Percentiles rank a stretch among this genome's conserved stretches.
Conservation (phyloP, 2,113 vertebrate genomes). For the Aythya baeri region DNA sequence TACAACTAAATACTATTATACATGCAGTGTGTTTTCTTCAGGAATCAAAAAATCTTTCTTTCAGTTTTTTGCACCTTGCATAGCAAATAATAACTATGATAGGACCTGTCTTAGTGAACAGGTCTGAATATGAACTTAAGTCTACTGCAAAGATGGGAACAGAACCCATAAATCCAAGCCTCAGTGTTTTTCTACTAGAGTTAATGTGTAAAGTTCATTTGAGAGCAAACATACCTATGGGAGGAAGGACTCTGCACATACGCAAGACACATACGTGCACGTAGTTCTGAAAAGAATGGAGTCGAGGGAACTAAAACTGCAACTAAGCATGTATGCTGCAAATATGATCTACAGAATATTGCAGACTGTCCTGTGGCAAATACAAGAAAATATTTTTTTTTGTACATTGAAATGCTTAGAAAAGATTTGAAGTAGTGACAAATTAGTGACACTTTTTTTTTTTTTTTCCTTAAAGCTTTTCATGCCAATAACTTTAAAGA, state of each 20-base stretch:
- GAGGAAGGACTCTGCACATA: background rate
- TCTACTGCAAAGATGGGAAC: background rate
- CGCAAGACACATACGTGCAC: background rate
- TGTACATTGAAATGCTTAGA: background rate
- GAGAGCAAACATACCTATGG: rapidly evolving
- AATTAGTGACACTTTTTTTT: background rate
- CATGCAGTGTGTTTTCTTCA: background rate
- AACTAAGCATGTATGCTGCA: rapidly evolving
- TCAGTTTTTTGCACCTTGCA: background rate
- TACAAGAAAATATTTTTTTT: background rate
- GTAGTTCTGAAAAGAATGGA: background rate
- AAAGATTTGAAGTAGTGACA: background rate
- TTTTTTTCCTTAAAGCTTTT: background rate
- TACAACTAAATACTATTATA: background rate
- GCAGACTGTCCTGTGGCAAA: background rate
- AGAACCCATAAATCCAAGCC: rapidly evolving
- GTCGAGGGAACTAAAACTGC: background rate
- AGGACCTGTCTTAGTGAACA: background rate
- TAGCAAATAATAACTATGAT: background rate
- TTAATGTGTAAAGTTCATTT: background rate
- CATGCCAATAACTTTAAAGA: background rate
- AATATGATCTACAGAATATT: background rate
- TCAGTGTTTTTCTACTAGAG: background rate
- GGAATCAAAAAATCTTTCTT: background rate
- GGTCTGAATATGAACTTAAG: background rate